These are phyloP conservation scores for Saturnia japonica DNA, from an alignment of 2,888 invertebrate genomes.

Conservation along the genomic window DNA sequence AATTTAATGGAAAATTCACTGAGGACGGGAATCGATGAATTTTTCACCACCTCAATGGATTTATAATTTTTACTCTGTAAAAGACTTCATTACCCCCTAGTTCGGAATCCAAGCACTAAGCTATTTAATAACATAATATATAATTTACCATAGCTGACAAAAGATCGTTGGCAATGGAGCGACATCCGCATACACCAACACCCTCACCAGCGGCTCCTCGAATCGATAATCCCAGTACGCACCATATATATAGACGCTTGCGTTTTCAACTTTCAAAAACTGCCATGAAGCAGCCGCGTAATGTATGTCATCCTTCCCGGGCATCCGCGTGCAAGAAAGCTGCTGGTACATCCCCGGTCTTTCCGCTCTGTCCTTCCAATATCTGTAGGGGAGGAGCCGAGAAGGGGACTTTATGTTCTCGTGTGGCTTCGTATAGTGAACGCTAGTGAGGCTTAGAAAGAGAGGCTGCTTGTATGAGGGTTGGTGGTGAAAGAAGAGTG, in stretches of 20 bases:
- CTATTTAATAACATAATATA: no score
- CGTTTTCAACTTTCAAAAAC: constrained; percentile 14
- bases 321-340: constrained; percentile 22
- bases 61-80: no score
- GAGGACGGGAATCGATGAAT: no score
- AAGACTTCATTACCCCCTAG: no score
- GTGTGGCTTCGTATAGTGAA: background rate
- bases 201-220: constrained; percentile 25
- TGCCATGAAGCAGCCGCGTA: constrained; percentile 26
- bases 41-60: no score
- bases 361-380: constrained; percentile 24
- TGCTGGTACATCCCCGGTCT: constrained; percentile 23
- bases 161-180: constrained; percentile 23
- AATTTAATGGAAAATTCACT: no score
- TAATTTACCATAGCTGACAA: constrained; percentile 27
- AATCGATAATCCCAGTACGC: constrained; percentile 28
- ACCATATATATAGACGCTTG: constrained; percentile 27
- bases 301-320: constrained; percentile 15
- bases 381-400: constrained; percentile 21
- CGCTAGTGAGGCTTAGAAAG: background rate
- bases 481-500: background rate
- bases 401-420: background rate
- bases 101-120: no score
- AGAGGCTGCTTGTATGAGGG: background rate
- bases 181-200: constrained; percentile 26